These are phyloP conservation scores for Motacilla alba DNA, from an alignment of 2,113 vertebrate species.

Conservation along the genomic window DNA sequence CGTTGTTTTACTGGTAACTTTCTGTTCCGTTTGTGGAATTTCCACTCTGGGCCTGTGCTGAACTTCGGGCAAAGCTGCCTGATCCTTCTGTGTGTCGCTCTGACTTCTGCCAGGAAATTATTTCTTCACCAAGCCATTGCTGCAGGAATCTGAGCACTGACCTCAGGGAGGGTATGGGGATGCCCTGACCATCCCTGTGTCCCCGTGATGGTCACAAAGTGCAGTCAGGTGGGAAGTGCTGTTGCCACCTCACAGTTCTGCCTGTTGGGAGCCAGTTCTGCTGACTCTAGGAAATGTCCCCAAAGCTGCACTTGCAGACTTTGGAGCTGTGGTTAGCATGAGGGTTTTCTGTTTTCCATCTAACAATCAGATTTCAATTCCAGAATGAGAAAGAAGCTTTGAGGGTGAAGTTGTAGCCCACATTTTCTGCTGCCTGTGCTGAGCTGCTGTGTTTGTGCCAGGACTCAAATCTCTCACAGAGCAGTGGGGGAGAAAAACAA, in stretches of 20 bases:
- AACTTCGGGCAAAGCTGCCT: neutral
- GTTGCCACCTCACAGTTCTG: neutral
- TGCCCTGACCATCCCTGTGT: neutral
- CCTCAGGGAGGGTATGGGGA: neutral
- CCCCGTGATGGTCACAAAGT: accelerated
- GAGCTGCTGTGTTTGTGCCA: neutral
- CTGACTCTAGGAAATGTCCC: neutral
- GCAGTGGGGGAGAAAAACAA: neutral
- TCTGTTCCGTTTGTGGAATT: neutral
- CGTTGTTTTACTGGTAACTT: neutral
- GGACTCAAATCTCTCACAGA: neutral
- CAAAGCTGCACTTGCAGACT: neutral
- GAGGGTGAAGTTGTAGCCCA: neutral
- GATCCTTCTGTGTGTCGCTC: neutral
- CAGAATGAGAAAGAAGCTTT: conserved; percentile 11
- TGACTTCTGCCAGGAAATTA: neutral
- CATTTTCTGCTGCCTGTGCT: neutral
- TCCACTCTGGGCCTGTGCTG: neutral
- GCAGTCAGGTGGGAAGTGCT: neutral
- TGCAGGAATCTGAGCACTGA: neutral
- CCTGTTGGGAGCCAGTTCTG: neutral
- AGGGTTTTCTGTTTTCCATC: conserved; percentile 28
- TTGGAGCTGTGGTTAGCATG: conserved; percentile 2
- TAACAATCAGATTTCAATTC: conserved; percentile 3
- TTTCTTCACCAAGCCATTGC: accelerated